Conservation (phyloP, 2,888 invertebrate genomes). For the Drosophila mimica region DNA sequence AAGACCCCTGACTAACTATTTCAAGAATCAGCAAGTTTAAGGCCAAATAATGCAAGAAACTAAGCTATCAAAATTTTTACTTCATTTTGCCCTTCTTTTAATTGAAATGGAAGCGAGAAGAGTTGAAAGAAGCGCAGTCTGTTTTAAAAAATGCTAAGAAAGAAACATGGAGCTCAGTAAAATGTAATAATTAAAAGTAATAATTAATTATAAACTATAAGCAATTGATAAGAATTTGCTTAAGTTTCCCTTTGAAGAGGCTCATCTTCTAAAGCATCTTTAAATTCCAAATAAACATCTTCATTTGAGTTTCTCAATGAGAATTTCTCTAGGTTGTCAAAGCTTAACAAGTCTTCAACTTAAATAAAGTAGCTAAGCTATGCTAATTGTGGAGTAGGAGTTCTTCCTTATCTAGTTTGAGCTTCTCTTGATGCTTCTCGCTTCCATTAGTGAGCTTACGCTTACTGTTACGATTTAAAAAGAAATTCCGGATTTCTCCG, state of each 20-base stretch:
- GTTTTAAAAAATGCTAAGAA: background rate
- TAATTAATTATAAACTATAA: background rate
- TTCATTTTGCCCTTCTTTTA: background rate
- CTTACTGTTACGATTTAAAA: background rate
- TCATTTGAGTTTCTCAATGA: background rate
- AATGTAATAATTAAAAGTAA: no score
- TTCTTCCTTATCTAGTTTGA: background rate
- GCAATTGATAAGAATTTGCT: background rate
- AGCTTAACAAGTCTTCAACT: background rate
- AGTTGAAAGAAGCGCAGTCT: background rate
- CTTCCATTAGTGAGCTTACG: background rate
- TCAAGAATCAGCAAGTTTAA: background rate
- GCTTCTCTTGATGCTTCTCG: background rate
- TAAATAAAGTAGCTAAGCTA: background rate
- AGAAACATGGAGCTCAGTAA: background rate
- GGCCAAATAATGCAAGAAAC: background rate
- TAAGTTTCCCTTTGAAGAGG: background rate
- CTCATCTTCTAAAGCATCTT: background rate
- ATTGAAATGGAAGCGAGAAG: slow-evolving; percentile 1
- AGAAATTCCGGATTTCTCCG: background rate
- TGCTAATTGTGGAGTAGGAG: background rate
- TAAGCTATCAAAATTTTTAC: background rate
- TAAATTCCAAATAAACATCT: background rate
- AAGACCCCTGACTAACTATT: slow-evolving; percentile 1
- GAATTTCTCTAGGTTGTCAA: background rate